Conservation (phyloP, 1,140 invertebrate genomes). For the Neocloeon triangulifer region DNA sequence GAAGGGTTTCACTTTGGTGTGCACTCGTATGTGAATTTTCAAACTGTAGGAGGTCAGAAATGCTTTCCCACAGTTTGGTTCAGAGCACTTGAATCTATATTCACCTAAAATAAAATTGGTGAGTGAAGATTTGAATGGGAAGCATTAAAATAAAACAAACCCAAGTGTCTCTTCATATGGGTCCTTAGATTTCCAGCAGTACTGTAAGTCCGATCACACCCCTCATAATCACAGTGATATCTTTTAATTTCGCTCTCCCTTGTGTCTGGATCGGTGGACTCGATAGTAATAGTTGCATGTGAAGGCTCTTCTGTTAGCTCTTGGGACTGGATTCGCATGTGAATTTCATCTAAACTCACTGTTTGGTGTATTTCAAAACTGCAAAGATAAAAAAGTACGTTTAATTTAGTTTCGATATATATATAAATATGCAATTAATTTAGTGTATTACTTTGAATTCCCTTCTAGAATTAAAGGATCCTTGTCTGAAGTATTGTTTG, state of each 20-base stretch:
- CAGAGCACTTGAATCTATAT: slow-evolving; percentile 78
- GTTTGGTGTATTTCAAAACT: slow-evolving; percentile 36
- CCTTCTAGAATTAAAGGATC: no score
- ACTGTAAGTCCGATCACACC: slow-evolving; percentile 74
- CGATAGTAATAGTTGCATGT: slow-evolving; percentile 39
- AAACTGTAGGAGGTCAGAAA: slow-evolving; percentile 88
- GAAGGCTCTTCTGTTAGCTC: slow-evolving; percentile 37
- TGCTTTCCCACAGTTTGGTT: slow-evolving; percentile 70
- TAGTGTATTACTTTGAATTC: no score
- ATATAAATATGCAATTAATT: no score
- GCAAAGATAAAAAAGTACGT: not conserved
- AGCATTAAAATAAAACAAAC: slow-evolving; percentile 21
- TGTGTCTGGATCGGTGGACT: slow-evolving; percentile 33
- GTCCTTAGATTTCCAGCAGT: slow-evolving; percentile 85
- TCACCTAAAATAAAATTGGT: slow-evolving; percentile 47
- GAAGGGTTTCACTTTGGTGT: slow-evolving; percentile 86
- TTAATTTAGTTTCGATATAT: no score
- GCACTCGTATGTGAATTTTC: slow-evolving; percentile 84
- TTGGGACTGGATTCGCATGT: slow-evolving; percentile 39
- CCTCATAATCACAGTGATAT: slow-evolving; percentile 73
- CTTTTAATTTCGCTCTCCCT: slow-evolving; percentile 39
- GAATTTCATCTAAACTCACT: slow-evolving; percentile 42
- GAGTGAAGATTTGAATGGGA: slow-evolving; percentile 6
- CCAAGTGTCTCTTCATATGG: slow-evolving; percentile 90
- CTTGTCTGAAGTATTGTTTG: not conserved